Conservation (phyloP, 2,888 invertebrate species). For the Microctonus aethiopoides region DNA sequence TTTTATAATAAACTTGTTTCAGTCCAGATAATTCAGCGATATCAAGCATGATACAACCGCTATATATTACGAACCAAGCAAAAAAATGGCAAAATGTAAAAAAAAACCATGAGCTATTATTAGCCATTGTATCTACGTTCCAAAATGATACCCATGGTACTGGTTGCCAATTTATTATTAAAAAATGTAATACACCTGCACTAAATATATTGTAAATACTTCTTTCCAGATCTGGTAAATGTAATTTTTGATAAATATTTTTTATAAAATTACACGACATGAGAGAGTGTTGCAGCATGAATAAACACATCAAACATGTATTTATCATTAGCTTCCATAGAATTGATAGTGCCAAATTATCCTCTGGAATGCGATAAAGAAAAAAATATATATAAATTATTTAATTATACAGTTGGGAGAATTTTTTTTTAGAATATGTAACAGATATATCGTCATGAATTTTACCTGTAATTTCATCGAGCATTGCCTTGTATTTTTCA, state of each 20-base stretch:
- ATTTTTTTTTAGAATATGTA: not conserved
- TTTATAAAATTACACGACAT: slow-evolving; percentile 69
- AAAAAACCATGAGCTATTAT: slow-evolving; percentile 66
- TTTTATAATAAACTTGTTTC: slow-evolving; percentile 73
- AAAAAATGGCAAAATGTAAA: slow-evolving; percentile 69
- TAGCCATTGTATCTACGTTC: slow-evolving; percentile 69
- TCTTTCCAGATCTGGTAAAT: slow-evolving; percentile 63
- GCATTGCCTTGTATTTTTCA: slow-evolving; percentile 51
- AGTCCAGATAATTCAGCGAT: slow-evolving; percentile 72
- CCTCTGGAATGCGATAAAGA: slow-evolving; percentile 43
- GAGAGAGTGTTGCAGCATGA: slow-evolving; percentile 72
- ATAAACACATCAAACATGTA: slow-evolving; percentile 68
- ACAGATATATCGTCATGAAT: no score
- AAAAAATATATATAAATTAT: slow-evolving; percentile 7
- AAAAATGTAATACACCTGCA: slow-evolving; percentile 66
- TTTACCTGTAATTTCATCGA: slow-evolving; percentile 43
- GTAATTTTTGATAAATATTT: slow-evolving; percentile 63
- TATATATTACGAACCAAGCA: slow-evolving; percentile 72
- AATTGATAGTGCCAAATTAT: slow-evolving; percentile 53
- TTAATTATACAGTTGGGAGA: slow-evolving; percentile 4
- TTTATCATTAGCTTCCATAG: slow-evolving; percentile 67
- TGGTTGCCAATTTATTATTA: slow-evolving; percentile 70
- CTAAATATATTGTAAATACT: slow-evolving; percentile 56
- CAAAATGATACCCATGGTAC: slow-evolving; percentile 69
- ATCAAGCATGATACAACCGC: slow-evolving; percentile 74